phyloP scores from a whole-genome alignment of 2,797 vertebrate genomes.

The Melanotaenia nigrans region DNA sequence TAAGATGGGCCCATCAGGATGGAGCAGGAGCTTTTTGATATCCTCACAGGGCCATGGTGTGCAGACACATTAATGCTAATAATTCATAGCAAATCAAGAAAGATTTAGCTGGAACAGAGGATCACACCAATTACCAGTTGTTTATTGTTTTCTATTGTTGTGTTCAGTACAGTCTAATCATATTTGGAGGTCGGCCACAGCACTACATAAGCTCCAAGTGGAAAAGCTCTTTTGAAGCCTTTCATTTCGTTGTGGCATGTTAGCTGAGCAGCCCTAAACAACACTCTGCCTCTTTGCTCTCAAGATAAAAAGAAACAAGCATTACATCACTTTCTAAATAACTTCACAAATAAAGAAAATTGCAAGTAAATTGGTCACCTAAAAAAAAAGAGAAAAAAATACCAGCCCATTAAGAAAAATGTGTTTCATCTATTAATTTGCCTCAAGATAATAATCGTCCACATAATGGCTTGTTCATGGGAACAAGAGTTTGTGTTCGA shows the following conservation, averaged over 20 bases:
- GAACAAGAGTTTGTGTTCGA: slow-evolving; percentile 72
- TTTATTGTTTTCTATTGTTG: slow-evolving; percentile 78
- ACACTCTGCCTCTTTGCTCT: slow-evolving; percentile 75
- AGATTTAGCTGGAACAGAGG: slow-evolving; percentile 71
- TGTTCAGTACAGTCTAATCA: slow-evolving; percentile 77
- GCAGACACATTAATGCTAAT: slow-evolving; percentile 63
- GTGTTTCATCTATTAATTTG: slow-evolving; percentile 83
- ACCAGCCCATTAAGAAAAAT: slow-evolving; percentile 72
- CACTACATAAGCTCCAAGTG: slow-evolving; percentile 77
- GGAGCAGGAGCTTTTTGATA: slow-evolving; percentile 68
- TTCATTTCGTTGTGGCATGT: slow-evolving; percentile 82
- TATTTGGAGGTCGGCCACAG: slow-evolving; percentile 78
- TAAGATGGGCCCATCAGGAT: slow-evolving; percentile 71
- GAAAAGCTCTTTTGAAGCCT: slow-evolving; percentile 79
- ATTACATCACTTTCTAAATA: slow-evolving; percentile 83
- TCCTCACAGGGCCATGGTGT: slow-evolving; percentile 62
- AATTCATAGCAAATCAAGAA: slow-evolving; percentile 77
- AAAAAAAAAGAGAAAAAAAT: slow-evolving; percentile 55
- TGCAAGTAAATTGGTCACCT: slow-evolving; percentile 79
- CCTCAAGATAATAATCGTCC: slow-evolving; percentile 79
- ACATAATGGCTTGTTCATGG: slow-evolving; percentile 77
- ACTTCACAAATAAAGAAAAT: slow-evolving; percentile 81
- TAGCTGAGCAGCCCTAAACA: slow-evolving; percentile 78
- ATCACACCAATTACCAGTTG: slow-evolving; percentile 77
- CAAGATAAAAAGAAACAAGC: slow-evolving; percentile 82